These are phyloP conservation scores for Camponotus floridanus DNA, from an alignment of 1,140 invertebrate species.

Conservation along the genomic window DNA sequence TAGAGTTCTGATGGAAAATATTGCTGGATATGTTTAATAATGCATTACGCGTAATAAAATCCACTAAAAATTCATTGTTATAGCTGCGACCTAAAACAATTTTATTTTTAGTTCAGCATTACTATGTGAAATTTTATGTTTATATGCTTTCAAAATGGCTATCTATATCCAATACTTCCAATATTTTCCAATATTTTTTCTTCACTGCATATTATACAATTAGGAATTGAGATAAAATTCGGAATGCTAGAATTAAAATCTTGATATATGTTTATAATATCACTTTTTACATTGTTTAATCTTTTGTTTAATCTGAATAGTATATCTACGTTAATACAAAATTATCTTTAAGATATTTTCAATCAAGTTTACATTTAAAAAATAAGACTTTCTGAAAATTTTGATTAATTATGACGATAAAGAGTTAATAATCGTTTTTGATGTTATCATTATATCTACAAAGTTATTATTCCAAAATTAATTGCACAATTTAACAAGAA, in stretches of 20 bases:
- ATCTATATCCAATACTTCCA: neutral
- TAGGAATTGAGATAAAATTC: neutral
- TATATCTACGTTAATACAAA: neutral
- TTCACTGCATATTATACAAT: constrained; percentile 16
- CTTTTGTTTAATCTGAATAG: neutral
- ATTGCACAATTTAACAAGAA: neutral
- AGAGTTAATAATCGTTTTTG: neutral
- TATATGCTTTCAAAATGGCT: neutral
- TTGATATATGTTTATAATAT: constrained; percentile 24
- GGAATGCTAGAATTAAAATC: neutral
- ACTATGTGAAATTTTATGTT: neutral
- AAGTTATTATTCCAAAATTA: neutral
- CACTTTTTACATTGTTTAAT: constrained; percentile 16
- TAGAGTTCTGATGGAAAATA: neutral
- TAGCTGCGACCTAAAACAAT: neutral
- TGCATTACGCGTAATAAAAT: neutral
- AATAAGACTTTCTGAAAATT: neutral
- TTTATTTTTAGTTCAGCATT: constrained; percentile 1
- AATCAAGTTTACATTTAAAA: neutral
- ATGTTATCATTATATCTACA: neutral
- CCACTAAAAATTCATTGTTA: neutral
- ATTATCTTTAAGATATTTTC: neutral
- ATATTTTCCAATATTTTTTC: constrained; percentile 14
- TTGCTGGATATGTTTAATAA: neutral
- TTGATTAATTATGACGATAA: neutral